Percentiles rank a stretch among this genome's conserved stretches.
Evolutionary conservation across 2,113 vertebrate species (phyloP).

Genomic region (Picathartes gymnocephalus): DNA sequence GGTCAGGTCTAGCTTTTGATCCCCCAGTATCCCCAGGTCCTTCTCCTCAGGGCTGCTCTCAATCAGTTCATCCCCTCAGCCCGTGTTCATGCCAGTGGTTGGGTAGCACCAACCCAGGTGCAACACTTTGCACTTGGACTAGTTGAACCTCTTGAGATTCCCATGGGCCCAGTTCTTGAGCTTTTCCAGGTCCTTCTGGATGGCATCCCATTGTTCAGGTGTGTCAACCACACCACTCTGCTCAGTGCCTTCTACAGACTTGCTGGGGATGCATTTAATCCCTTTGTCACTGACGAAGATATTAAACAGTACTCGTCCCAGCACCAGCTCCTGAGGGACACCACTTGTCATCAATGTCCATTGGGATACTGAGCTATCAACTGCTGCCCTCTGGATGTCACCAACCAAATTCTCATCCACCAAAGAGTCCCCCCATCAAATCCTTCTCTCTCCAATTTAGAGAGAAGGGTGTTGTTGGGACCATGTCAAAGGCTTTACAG

Average conservation of each 20-base stretch:
- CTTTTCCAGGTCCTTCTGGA: neutral
- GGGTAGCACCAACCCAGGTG: neutral
- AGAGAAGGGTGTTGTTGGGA: neutral
- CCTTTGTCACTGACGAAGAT: neutral
- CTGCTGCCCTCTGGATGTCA: fast-evolving
- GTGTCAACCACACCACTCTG: neutral
- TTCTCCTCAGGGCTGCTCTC: neutral
- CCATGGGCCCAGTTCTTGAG: neutral
- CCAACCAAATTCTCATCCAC: neutral
- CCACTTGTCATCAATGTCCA: neutral
- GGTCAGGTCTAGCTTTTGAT: neutral
- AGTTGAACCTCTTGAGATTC: neutral
- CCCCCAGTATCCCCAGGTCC: neutral
- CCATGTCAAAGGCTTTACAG: neutral
- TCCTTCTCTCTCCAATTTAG: neutral
- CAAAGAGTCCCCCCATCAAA: neutral
- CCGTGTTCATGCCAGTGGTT: neutral
- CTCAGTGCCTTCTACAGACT: neutral
- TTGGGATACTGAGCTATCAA: neutral
- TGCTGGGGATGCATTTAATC: neutral
- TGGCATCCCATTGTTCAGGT: neutral
- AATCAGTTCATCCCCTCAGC: neutral
- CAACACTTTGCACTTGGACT: neutral
- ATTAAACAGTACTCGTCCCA: neutral
- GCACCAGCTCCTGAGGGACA: neutral